phyloP scores from a whole-genome alignment of 2,113 vertebrate species.

The Sphaerodactylus townsendi region DNA sequence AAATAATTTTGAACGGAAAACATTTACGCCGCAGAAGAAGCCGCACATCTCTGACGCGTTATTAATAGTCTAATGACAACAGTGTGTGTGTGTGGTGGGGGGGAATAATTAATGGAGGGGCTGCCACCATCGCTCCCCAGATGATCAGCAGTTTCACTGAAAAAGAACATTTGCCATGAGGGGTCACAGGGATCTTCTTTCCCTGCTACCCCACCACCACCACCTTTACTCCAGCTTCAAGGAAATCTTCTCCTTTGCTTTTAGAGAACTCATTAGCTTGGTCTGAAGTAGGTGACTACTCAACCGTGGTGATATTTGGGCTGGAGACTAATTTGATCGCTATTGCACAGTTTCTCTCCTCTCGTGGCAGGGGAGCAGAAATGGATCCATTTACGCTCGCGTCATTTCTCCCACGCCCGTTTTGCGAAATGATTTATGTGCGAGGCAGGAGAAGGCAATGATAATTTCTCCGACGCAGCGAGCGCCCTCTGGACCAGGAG shows the following conservation, averaged over 20 bases:
- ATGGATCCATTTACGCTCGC: slow-evolving; percentile 60
- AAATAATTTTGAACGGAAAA: slow-evolving; percentile 44
- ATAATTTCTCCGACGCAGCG: slow-evolving; percentile 55
- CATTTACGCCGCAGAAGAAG: slow-evolving; percentile 60
- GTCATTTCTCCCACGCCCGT: slow-evolving; percentile 54
- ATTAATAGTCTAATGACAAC: slow-evolving; percentile 70
- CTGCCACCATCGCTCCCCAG: slow-evolving; percentile 46
- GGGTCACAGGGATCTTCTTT: slow-evolving; percentile 54
- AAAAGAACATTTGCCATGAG: slow-evolving; percentile 43
- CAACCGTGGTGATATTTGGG: slow-evolving; percentile 55
- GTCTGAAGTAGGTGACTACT: slow-evolving; percentile 53
- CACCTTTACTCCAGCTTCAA: not conserved
- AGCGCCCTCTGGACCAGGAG: slow-evolving; percentile 50
- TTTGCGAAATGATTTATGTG: slow-evolving; percentile 64
- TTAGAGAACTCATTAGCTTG: slow-evolving; percentile 70
- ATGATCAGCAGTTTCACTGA: slow-evolving; percentile 52
- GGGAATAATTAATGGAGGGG: slow-evolving; percentile 63
- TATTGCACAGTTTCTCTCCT: slow-evolving; percentile 60
- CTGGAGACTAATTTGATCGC: slow-evolving; percentile 67
- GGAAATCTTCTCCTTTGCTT: slow-evolving; percentile 50
- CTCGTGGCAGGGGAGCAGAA: slow-evolving; percentile 50
- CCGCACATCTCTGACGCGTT: slow-evolving; percentile 58
- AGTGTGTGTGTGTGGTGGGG: slow-evolving; percentile 32
- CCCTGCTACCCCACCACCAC: not conserved
- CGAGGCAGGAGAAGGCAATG: slow-evolving; percentile 45